These are phyloP conservation scores for Bombycilla garrulus DNA, from an alignment of 2,113 vertebrate species.

Conservation along the genomic window DNA sequence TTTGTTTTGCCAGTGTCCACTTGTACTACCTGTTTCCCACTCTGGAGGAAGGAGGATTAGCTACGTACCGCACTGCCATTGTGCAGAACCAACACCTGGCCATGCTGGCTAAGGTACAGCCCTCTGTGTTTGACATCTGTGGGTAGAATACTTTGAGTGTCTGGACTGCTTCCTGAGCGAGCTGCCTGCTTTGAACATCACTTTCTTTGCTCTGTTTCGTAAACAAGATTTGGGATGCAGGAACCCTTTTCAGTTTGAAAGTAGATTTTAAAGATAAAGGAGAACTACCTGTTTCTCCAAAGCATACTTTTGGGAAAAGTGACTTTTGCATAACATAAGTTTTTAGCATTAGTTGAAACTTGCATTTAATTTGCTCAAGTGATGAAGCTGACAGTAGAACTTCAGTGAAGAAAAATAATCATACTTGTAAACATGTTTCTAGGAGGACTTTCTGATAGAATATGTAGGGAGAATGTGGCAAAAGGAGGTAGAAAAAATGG, in stretches of 20 bases:
- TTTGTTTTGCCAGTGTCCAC: constrained; percentile 84
- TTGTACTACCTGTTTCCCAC: constrained; percentile 95
- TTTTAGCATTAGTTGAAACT: not conserved
- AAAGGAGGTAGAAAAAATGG: not conserved
- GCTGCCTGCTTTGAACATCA: not conserved
- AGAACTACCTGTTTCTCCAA: not conserved
- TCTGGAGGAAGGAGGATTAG: constrained; percentile 95
- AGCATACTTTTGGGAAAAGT: not conserved
- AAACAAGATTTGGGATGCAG: not conserved
- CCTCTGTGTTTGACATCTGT: not conserved
- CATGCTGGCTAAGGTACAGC: constrained; percentile 94
- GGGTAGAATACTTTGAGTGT: accelerated
- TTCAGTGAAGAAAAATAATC: not conserved
- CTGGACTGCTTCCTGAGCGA: not conserved
- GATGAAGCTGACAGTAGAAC: not conserved
- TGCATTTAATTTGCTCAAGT: not conserved
- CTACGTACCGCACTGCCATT: constrained; percentile 95
- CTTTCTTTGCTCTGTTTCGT: not conserved
- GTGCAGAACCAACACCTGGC: constrained; percentile 98
- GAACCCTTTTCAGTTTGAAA: not conserved
- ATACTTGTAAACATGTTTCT: not conserved
- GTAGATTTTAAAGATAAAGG: not conserved
- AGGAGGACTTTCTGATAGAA: not conserved
- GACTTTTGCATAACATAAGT: not conserved
- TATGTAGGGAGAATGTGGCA: not conserved